phyloP scores from a whole-genome alignment of 2,113 vertebrate species.

The human region GRCh38 chr6:64804501-64805000 shows the following conservation, averaged over 20 bases:
- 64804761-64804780: not conserved
- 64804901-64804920: not conserved
- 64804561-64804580: not conserved
- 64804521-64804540: not conserved
- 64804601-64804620: not conserved
- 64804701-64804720: not conserved
- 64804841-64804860: not conserved
- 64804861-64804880: not conserved
- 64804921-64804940: not conserved
- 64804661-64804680: not conserved
- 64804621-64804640: too few relatives aligned
- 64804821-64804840: not conserved
- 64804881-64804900: not conserved
- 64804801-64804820: not conserved
- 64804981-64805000: not conserved
- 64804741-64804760: not conserved
- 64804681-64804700: not conserved
- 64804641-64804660: not conserved
- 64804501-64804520: not conserved
- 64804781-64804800: not conserved
- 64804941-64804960: not conserved
- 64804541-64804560: not conserved
- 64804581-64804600: not conserved
- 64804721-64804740: not conserved
- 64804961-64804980: not conserved